Conservation (phyloP, 1,140 invertebrate species). For the Neodiprion virginianus region DNA sequence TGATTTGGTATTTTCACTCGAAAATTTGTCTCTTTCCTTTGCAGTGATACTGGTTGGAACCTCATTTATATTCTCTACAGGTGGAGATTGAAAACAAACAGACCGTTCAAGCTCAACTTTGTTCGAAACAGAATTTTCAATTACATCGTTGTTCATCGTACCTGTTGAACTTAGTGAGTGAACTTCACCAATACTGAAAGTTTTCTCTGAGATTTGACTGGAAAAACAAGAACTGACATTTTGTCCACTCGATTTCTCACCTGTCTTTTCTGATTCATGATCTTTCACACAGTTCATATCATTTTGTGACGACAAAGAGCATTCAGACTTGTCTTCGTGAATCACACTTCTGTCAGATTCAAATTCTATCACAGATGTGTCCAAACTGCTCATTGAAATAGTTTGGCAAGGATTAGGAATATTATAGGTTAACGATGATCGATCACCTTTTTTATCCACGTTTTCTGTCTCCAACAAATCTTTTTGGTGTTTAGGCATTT, state of each 20-base stretch:
- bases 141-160: neutral
- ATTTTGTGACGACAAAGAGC: too few relatives aligned
- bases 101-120: neutral
- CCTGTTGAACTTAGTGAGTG: neutral
- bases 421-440: neutral
- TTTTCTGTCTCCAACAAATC: neutral
- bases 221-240: too few relatives aligned
- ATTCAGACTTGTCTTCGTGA: too few relatives aligned
- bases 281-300: too few relatives aligned
- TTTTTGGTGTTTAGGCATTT: constrained; percentile 8
- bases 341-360: too few relatives aligned
- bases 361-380: too few relatives aligned
- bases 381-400: too few relatives aligned
- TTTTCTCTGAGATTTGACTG: neutral
- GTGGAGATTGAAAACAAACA: too few relatives aligned
- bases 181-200: neutral
- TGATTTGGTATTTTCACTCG: neutral
- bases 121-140: neutral
- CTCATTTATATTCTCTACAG: neutral
- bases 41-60: neutral
- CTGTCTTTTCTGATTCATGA: too few relatives aligned
- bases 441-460: constrained; percentile 6
- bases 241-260: too few relatives aligned
- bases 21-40: neutral
- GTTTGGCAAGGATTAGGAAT: neutral